phyloP scores from a whole-genome alignment of 2,797 vertebrate species.

The Numenius phaeopus region DNA sequence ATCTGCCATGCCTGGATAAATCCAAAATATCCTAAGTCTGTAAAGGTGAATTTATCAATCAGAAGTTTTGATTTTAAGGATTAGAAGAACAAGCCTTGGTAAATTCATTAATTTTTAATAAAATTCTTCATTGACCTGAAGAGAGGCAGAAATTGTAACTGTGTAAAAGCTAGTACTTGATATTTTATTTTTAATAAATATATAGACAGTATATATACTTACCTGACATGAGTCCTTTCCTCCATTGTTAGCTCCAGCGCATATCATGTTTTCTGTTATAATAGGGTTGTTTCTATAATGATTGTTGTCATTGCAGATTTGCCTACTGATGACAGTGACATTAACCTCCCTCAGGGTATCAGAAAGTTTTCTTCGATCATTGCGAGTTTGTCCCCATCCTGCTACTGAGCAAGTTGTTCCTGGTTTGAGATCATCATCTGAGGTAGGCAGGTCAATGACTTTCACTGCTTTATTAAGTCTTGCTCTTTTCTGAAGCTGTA shows the following conservation, averaged over 20 bases:
- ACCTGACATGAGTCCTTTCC: conserved; percentile 68
- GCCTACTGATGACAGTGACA: conserved; percentile 66
- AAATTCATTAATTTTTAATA: not conserved
- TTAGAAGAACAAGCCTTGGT: not conserved
- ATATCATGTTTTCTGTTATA: conserved; percentile 74
- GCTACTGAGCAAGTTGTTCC: conserved; percentile 63
- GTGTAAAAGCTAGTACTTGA: not conserved
- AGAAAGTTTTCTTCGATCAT: accelerated
- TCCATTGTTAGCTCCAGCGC: conserved; percentile 37
- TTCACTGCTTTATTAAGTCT: conserved; percentile 31
- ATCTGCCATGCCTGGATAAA: not conserved
- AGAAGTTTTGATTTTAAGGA: not conserved
- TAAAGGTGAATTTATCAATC: not conserved
- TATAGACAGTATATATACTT: conserved; percentile 52
- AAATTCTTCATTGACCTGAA: not conserved
- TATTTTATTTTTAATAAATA: not conserved
- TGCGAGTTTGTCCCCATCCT: conserved; percentile 41
- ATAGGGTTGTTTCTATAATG: conserved; percentile 48
- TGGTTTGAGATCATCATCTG: conserved; percentile 6
- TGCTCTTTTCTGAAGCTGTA: conserved; percentile 61
- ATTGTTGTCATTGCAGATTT: conserved; percentile 43
- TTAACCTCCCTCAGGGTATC: conserved; percentile 69
- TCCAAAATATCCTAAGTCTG: not conserved
- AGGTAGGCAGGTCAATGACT: conserved; percentile 40
- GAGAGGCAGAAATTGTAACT: not conserved